These are phyloP conservation scores for Pardosa pseudoannulata DNA, from an alignment of 2,888 invertebrate genomes.

Conservation along the genomic window DNA sequence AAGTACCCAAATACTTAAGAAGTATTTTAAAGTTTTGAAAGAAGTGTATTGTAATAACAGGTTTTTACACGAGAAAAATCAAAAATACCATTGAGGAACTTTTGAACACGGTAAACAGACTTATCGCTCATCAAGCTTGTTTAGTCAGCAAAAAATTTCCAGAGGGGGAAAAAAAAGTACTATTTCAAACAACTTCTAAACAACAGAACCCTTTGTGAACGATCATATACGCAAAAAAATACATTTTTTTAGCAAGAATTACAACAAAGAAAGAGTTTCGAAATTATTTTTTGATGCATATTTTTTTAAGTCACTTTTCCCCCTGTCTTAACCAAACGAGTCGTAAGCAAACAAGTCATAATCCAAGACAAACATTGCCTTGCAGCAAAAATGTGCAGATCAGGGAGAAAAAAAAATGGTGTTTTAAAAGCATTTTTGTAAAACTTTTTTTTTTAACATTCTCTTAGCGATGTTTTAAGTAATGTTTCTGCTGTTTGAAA, in stretches of 20 bases:
- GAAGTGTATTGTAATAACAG: constrained; percentile 11
- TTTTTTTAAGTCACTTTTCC: constrained; percentile 22
- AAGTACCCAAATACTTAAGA: not conserved
- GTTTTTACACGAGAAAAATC: constrained; percentile 18
- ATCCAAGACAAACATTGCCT: constrained; percentile 69
- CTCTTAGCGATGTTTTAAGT: not conserved
- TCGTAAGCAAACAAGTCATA: constrained; percentile 65
- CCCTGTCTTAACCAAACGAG: constrained; percentile 57
- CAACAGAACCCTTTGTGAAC: constrained; percentile 31
- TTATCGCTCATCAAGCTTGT: constrained; percentile 39
- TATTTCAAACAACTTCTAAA: constrained; percentile 26
- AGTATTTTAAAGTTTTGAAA: not conserved
- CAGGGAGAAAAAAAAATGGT: constrained; percentile 40
- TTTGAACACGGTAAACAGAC: constrained; percentile 31
- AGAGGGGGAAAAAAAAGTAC: constrained; percentile 16
- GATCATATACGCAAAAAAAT: constrained; percentile 18
- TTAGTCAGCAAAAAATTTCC: constrained; percentile 12
- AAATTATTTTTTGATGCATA: constrained; percentile 39
- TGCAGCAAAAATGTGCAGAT: constrained; percentile 37
- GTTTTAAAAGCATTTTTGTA: not conserved
- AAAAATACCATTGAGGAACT: not conserved
- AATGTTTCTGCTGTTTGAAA: not conserved
- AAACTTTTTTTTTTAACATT: not conserved
- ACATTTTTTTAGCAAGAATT: constrained; percentile 8
- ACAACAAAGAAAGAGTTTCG: constrained; percentile 36